Conservation (phyloP, 2,113 vertebrate species). For the Channa maculata region DNA sequence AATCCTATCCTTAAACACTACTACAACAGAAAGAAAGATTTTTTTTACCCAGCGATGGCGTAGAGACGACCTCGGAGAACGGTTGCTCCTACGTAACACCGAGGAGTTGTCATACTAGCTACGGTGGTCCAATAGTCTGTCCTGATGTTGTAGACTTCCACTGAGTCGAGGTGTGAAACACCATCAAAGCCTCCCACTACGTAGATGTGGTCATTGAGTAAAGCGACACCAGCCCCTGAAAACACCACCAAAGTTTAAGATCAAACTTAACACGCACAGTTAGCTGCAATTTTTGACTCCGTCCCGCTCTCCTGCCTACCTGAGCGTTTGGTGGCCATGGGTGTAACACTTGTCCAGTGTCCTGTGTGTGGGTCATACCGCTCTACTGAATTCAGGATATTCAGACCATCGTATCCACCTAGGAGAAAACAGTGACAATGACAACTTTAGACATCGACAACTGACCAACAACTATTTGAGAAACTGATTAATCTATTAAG, state of each 20-base stretch:
- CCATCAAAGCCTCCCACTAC: conserved; percentile 98
- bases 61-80: conserved; percentile 95
- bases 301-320: conserved; percentile 63
- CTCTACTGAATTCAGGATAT: conserved; percentile 98
- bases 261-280: background rate
- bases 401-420: conserved; percentile 98
- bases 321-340: conserved; percentile 98
- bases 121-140: conserved; percentile 98
- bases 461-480: no score
- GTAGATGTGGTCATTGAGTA: conserved; percentile 97
- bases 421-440: conserved; percentile 27
- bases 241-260: conserved; percentile 15
- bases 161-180: conserved; percentile 94
- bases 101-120: conserved; percentile 96
- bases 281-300: background rate
- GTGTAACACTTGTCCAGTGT: conserved; percentile 98
- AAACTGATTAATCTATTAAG: no score
- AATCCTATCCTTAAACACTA: background rate
- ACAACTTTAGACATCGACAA: no score
- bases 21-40: background rate
- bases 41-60: conserved; percentile 92
- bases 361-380: conserved; percentile 98
- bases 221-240: conserved; percentile 93
- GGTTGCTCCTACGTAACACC: conserved; percentile 96
- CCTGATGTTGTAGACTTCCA: conserved; percentile 97